Evolutionary conservation across 2,797 vertebrate genomes (phyloP).

Genomic region (Siniperca obscura): DNA sequence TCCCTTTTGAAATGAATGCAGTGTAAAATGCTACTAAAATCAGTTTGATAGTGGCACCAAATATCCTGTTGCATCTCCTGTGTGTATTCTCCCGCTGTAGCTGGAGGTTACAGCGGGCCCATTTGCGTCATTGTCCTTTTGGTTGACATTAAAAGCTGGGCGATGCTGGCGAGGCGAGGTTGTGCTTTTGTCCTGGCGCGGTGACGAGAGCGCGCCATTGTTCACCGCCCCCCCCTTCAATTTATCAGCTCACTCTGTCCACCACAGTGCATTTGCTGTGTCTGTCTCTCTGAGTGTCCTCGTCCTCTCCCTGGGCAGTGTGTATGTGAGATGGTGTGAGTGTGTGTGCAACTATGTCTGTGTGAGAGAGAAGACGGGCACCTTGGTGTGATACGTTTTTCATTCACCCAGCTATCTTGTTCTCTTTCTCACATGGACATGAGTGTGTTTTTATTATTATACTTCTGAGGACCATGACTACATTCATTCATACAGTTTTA

Average conservation of each 20-base stretch:
- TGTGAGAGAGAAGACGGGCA: slow-evolving; percentile 15
- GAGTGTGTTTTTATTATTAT: background rate
- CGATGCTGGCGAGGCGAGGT: slow-evolving; percentile 44
- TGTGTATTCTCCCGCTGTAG: background rate
- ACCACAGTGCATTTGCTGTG: slow-evolving; percentile 26
- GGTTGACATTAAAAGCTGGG: slow-evolving; percentile 63
- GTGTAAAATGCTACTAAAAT: background rate
- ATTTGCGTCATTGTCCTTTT: slow-evolving; percentile 65
- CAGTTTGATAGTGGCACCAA: background rate
- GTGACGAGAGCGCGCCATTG: slow-evolving; percentile 43
- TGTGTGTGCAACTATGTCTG: slow-evolving; percentile 4
- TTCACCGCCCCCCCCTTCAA: background rate
- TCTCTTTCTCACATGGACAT: slow-evolving; percentile 22
- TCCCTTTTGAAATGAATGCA: background rate
- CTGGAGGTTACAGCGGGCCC: slow-evolving; percentile 31
- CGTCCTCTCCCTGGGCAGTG: slow-evolving; percentile 16
- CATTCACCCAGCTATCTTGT: slow-evolving; percentile 34
- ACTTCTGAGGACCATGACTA: slow-evolving; percentile 12
- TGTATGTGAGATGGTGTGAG: slow-evolving; percentile 4
- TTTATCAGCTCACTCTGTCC: slow-evolving; percentile 46
- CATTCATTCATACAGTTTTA: background rate
- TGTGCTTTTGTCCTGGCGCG: slow-evolving; percentile 42
- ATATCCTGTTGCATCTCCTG: slow-evolving; percentile 41
- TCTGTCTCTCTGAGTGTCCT: slow-evolving; percentile 31
- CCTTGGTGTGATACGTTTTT: slow-evolving; percentile 43